Conservation (phyloP, 2,888 invertebrate genomes). For the Caenorhabditis sp. region DNA sequence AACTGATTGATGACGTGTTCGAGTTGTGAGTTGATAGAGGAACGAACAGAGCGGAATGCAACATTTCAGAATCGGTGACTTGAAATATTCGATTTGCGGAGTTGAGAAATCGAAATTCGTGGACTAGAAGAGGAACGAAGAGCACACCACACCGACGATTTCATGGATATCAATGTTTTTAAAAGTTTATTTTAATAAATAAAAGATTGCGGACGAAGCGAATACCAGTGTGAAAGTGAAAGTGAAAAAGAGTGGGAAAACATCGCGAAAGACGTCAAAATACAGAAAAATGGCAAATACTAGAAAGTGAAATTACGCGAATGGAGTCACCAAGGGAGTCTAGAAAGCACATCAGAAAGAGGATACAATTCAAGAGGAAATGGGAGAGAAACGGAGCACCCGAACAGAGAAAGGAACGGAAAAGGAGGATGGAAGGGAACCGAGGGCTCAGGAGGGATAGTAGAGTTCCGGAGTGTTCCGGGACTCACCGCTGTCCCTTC, state of each 20-base stretch:
- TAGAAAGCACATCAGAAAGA: not conserved
- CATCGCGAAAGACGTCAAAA: constrained; percentile 10
- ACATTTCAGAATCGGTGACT: constrained; percentile 44
- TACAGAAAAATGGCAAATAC: constrained; percentile 40
- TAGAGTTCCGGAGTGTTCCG: constrained; percentile 35
- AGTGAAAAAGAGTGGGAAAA: constrained; percentile 6
- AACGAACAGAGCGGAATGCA: not conserved
- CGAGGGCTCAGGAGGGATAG: constrained; percentile 29
- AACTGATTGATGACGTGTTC: constrained; percentile 21
- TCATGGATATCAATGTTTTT: constrained; percentile 8
- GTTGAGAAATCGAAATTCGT: constrained; percentile 31
- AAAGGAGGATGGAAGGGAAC: not conserved
- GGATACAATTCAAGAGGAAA: constrained; percentile 36
- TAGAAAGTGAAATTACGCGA: constrained; percentile 34
- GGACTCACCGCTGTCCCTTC: constrained; percentile 31
- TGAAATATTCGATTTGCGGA: constrained; percentile 35
- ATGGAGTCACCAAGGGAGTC: constrained; percentile 28
- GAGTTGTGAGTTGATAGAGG: constrained; percentile 30
- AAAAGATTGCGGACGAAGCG: not conserved
- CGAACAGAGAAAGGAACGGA: constrained; percentile 25
- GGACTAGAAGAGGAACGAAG: not conserved
- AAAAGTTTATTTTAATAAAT: constrained; percentile 3
- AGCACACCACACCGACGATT: too few species aligned
- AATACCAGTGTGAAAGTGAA: constrained; percentile 41
- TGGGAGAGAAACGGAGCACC: not conserved